Evolutionary conservation across 2,888 invertebrate genomes (phyloP).

Genomic region (Parnassius glacialis): DNA sequence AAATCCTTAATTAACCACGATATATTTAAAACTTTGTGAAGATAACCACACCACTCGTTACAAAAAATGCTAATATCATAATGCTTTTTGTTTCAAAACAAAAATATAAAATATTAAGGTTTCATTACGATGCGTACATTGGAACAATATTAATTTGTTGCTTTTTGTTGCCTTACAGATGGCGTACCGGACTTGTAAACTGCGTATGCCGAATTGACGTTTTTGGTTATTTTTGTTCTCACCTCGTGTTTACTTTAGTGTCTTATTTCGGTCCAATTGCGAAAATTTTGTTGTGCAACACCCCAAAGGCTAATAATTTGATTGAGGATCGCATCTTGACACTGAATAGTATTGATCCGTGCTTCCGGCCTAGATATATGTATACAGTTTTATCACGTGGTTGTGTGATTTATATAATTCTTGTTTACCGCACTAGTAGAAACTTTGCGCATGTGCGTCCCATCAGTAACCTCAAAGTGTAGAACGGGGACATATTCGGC

Average conservation of each 20-base stretch:
- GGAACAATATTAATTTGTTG: conserved; percentile 46
- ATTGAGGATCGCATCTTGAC: conserved; percentile 46
- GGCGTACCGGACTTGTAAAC: conserved; percentile 76
- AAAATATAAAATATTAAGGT: conserved; percentile 5
- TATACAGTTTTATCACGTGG: conserved; percentile 81
- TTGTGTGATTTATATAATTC: conserved; percentile 82
- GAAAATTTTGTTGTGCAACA: conserved; percentile 74
- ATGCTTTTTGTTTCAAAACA: conserved; percentile 24
- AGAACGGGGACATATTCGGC: conserved; percentile 70
- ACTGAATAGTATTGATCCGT: conserved; percentile 70
- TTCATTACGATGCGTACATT: conserved; percentile 40
- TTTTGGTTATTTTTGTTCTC: conserved; percentile 82
- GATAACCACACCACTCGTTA: too few relatives aligned
- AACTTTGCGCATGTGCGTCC: conserved; percentile 82
- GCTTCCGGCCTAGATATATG: conserved; percentile 73
- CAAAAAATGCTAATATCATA: too few relatives aligned
- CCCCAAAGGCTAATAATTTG: conserved; percentile 60
- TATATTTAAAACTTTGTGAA: too few relatives aligned
- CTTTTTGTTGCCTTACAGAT: conserved; percentile 72
- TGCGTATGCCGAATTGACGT: conserved; percentile 80
- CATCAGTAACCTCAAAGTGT: conserved; percentile 80
- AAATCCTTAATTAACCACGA: too few relatives aligned
- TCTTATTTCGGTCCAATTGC: conserved; percentile 77
- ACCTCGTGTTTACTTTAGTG: conserved; percentile 82
- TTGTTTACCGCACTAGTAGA: conserved; percentile 80